Evolutionary conservation across 2,797 vertebrate genomes (phyloP).

Genomic region (Heteromormyrus szaboi): DNA sequence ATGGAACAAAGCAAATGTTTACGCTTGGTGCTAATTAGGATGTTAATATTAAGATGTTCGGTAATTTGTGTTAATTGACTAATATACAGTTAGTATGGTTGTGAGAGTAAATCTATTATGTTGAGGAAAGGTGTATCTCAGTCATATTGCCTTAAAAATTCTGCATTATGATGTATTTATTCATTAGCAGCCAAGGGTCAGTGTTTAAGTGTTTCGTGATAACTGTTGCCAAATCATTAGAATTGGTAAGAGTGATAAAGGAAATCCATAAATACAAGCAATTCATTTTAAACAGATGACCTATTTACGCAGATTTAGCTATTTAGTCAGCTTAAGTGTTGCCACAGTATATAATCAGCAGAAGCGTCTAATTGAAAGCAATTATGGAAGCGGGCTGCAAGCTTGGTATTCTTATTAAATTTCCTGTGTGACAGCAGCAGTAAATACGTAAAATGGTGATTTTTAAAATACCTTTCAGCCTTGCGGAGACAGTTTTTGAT

Average conservation of each 20-base stretch:
- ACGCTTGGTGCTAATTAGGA: not conserved
- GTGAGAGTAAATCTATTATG: not conserved
- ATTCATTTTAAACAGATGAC: slow-evolving; percentile 55
- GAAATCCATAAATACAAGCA: slow-evolving; percentile 37
- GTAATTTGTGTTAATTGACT: not conserved
- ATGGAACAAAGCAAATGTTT: not conserved
- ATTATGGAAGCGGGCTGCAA: slow-evolving; percentile 57
- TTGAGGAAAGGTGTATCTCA: not conserved
- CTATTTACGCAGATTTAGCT: slow-evolving; percentile 65
- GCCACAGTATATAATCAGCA: slow-evolving; percentile 51
- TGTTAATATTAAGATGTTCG: not conserved
- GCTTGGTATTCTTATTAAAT: slow-evolving; percentile 58
- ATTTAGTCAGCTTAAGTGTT: slow-evolving; percentile 49
- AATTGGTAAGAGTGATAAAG: slow-evolving; percentile 48
- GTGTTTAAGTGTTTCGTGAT: slow-evolving; percentile 64
- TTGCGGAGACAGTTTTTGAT: slow-evolving; percentile 66
- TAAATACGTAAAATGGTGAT: slow-evolving; percentile 70
- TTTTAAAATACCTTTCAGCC: slow-evolving; percentile 69
- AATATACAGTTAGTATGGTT: not conserved
- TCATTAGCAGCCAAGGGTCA: slow-evolving; percentile 43
- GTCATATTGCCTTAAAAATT: not conserved
- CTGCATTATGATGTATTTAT: slow-evolving; percentile 1
- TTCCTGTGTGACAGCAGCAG: slow-evolving; percentile 60
- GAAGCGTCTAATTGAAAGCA: slow-evolving; percentile 53
- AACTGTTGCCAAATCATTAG: slow-evolving; percentile 64